Evolutionary conservation across 1,140 invertebrate genomes (phyloP).

Genomic region (Eupristina koningsbergeri): DNA sequence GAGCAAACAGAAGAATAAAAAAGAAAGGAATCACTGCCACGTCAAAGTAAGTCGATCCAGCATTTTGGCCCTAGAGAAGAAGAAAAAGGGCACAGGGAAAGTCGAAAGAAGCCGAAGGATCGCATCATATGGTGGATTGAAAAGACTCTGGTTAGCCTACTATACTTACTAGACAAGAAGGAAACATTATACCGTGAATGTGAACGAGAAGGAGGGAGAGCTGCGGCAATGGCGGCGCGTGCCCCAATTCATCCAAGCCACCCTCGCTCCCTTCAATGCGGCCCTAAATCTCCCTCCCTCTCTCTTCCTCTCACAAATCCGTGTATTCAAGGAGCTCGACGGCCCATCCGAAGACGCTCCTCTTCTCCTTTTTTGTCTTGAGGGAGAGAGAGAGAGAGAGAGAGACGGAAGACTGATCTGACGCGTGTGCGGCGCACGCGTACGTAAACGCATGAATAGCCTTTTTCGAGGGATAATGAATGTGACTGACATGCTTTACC

Average conservation of each 20-base stretch:
- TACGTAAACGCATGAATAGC: constrained; percentile 24
- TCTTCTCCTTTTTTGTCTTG: constrained; percentile 1
- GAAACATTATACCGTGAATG: constrained; percentile 34
- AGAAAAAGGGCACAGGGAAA: neutral
- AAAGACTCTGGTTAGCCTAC: constrained; percentile 50
- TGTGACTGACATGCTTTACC: neutral
- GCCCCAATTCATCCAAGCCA: constrained; percentile 65
- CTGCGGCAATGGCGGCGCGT: constrained; percentile 63
- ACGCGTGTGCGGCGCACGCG: constrained; percentile 26
- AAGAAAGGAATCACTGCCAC: neutral
- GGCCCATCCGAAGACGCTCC: constrained; percentile 24
- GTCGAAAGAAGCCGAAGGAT: constrained; percentile 31
- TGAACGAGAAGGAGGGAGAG: neutral
- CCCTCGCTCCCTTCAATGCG: constrained; percentile 64
- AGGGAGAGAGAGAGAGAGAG: neutral
- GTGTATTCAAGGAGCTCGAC: neutral
- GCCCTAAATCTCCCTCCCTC: constrained; percentile 31
- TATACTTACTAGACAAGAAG: constrained; percentile 3
- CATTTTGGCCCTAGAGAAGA: neutral
- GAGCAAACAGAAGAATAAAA: neutral
- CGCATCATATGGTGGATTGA: constrained; percentile 44
- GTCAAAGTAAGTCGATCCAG: constrained; percentile 26
- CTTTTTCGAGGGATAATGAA: constrained; percentile 29
- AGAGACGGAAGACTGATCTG: constrained; percentile 6
- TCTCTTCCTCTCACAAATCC: neutral